Base-by-base conservation (phyloP, 2,888 invertebrate genomes). In the Ormyrus rosae region DNA sequence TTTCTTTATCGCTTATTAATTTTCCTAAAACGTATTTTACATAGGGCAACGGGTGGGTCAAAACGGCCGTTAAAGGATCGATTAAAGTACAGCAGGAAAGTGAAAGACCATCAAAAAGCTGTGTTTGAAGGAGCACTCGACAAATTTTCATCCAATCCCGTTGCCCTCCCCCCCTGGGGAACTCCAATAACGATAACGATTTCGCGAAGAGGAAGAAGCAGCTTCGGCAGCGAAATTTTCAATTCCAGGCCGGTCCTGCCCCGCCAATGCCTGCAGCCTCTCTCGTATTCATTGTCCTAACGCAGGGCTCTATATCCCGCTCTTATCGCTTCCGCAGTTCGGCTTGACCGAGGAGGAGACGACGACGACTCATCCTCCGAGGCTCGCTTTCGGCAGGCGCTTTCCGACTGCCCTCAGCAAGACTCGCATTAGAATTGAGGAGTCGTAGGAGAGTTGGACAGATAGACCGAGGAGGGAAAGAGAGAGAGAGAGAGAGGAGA, bases 361-460 rank as follows among this genome's bases (percentile, higher is more conserved):
- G 34, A 34, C 34, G 34, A 19, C 53, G 56, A 46, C 76, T 60
- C 75, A 19, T 46, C 58, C 56, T 10, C 19, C 73, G 11, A 34
- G n/a, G 10, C 10, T 9, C 50, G 13, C 34, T n/a, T 7, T 34
- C 50, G 4, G 13, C 67, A 74, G 74, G 67, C 58, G 74, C 67
- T 67, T 64, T 76, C 76, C n/a, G 55, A 69, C 76, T 64, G 11
- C 58, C 64, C 53, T 64, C 63, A 1, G 63, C 56, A 50, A 64
- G 73, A 61, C 63, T 81, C 77, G 82, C 72, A 79, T 82, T 83
- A 80, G 80, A 76, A 80, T 80, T 63, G 61, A 81, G 70, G 34
- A 68, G 64, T 51, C 75, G 56, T 48, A 51, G 63, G 67, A 82
- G 72, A 73, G 34, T 34, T 34, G 48, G 56, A 34, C 48, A 56